Evolutionary conservation across 2,797 vertebrate species (phyloP), one percentile per base, ranked within the genome.

Genomic region (Schizopygopsis pylzovi): DNA sequence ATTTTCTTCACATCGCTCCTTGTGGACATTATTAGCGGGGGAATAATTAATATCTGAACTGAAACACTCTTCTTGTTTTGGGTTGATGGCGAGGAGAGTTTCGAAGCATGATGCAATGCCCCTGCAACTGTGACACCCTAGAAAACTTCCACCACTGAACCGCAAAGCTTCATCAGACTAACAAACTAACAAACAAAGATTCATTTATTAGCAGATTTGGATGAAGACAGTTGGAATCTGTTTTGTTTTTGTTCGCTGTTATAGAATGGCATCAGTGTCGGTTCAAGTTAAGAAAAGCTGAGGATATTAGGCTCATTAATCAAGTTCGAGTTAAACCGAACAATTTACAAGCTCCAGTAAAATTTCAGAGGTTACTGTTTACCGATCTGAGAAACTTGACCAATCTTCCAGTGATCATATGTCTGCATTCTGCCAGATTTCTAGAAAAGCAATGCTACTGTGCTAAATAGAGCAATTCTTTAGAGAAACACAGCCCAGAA

Each of bases 31-130:
- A 72, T 89, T 86, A 87, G 73, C 79, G 65, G 56, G 72, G 75
- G 84, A 83, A 82, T 83, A 87, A 83, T 84, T 87, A 76, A 83
- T 83, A 87, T 84, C 83, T 72, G 68, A 84, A 83, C 80, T 68
- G 43, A 85, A 89, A 81, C 47, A 25, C 49, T 84, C 63, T 79
- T 71, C 84, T 84, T 89, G 84, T 86, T 90, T 86, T 78, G 85
- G 83, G 91, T 89, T 91, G 90, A 91, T n/a, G 92, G 93, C 94
- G 92, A 94, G 92, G 93, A 95, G 94, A 95, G 94, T 92, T 90
- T 90, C 85, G 63, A 91, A 88, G 89, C 90, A 89, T 96, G 95
- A 95, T 95, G 95, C 94, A 96, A 96, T 92, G 92, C 90, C 91
- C 92, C 92, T 93, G 95, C 94, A 95, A 95, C 92, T 90, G 89